These are phyloP conservation scores for Lasioglossum vierecki DNA, from an alignment of 2,888 invertebrate genomes.

Conservation along the genomic window DNA sequence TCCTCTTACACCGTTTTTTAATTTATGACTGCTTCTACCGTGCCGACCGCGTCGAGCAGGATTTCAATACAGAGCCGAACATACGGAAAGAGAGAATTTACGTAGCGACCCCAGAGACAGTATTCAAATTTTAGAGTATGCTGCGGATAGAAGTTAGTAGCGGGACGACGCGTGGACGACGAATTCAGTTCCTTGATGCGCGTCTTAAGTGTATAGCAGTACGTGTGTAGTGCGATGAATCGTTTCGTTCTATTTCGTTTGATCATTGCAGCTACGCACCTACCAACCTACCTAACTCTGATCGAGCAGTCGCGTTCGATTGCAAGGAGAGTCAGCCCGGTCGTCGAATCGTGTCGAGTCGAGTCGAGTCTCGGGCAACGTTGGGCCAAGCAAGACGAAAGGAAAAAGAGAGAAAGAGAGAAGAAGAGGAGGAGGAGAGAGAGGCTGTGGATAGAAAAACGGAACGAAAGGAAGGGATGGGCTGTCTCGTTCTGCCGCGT, in stretches of 20 bases:
- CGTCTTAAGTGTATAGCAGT: neutral
- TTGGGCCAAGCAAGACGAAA: neutral
- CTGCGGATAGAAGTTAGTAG: conserved; percentile 13
- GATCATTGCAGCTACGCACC: conserved; percentile 21
- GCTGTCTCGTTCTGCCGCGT: conserved; percentile 75
- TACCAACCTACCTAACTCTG: neutral
- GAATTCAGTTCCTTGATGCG: conserved; percentile 24
- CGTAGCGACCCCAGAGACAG: no score
- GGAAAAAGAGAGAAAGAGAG: conserved; percentile 23
- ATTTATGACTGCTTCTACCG: no score
- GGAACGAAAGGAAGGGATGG: conserved; percentile 57
- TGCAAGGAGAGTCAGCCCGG: conserved; percentile 15
- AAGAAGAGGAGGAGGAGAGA: conserved; percentile 11
- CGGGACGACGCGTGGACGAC: conserved; percentile 16
- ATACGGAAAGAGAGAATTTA: no score
- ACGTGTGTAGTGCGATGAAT: conserved; percentile 39
- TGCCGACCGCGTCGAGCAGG: no score
- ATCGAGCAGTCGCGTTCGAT: conserved; percentile 35
- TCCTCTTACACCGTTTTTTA: no score
- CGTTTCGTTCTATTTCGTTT: conserved; percentile 50
- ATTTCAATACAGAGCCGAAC: no score
- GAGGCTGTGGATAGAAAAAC: conserved; percentile 56
- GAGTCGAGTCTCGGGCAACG: neutral
- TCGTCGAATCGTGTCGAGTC: conserved; percentile 29
- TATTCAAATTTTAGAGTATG: neutral